Evolutionary conservation across 2,888 invertebrate species (phyloP), one percentile per base, ranked within the genome.

Genomic region (Drosophila formosana): DNA sequence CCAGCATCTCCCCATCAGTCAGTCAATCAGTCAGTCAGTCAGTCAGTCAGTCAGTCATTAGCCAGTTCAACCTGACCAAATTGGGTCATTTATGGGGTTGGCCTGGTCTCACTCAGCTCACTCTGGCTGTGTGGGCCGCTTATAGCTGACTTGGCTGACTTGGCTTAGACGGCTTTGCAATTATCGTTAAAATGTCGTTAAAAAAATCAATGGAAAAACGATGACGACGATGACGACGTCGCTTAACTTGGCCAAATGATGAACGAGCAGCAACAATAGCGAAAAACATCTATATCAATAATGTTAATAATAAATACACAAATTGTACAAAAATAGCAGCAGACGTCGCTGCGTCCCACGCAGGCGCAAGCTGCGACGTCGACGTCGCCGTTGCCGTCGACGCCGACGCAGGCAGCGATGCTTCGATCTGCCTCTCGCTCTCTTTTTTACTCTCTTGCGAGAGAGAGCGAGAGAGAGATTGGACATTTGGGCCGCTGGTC

Each of bases 141-240:
- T 30, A 4, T 28, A 28, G 30, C 30, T 30, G 30, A 30, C 30
- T 30, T 30, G 30, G 65, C 62, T 63, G 69, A 78, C 64, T 66
- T 76, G 76, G 76, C 76, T 71, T 65, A 82, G 78, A 80, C 87
- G 28, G 71, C 57, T 72, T 66, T 60, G 70, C 82, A 77, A 80
- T 86, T 75, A 87, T 90, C 82, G 86, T 88, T 89, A 90, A 88
- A 88, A 82, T 78, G 72, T 78, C 78, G 80, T 89, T 89, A 88
- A 62, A 65, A 66, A 68, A 78, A 66, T 72, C 72, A 68, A 77
- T 82, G 72, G 78, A 85, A 88, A 78, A 80, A 66, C 64, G 75
- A 80, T 79, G 82, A 81, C 79, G 72, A 50, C 50, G 68, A 37
- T 11, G 34, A 37, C 34, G 34, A 37, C 34, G 32, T 45, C 37